Percentiles rank a stretch among this genome's conserved stretches.
These are phyloP conservation scores for Paramuricea clavata DNA, from an alignment of 92 coral and sea anemone genomes.

Conservation along the genomic window DNA sequence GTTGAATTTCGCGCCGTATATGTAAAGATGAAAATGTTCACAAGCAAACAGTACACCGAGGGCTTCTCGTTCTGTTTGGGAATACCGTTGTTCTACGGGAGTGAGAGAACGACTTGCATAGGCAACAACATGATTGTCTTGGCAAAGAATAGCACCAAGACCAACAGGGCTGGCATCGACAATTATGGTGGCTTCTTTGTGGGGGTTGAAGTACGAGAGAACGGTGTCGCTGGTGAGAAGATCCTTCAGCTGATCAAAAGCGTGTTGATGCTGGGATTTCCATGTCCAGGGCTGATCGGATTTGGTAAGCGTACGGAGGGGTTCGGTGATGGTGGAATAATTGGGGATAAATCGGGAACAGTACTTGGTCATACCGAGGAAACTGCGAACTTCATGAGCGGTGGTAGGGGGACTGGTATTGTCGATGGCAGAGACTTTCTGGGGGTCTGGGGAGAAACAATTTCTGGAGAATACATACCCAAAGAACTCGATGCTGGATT, in stretches of 20 bases:
- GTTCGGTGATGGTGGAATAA: slow-evolving; percentile 8
- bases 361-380: slow-evolving; percentile 41
- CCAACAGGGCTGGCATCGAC: slow-evolving; percentile 33
- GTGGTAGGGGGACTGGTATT: slow-evolving; percentile 42
- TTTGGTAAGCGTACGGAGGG: background rate
- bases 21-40: background rate
- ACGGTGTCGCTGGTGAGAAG: slow-evolving; percentile 17
- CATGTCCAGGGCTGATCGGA: slow-evolving; percentile 4
- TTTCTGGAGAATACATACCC: slow-evolving; percentile 41
- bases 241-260: background rate
- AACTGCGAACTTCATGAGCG: slow-evolving; percentile 49
- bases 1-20: background rate
- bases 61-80: slow-evolving; percentile 4
- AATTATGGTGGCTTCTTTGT: background rate
- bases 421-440: slow-evolving; percentile 41
- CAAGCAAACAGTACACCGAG: background rate
- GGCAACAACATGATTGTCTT: background rate
- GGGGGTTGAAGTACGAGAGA: slow-evolving; percentile 16
- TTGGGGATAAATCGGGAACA: slow-evolving; percentile 32
- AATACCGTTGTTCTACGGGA: background rate
- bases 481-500: slow-evolving; percentile 28
- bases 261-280: slow-evolving; percentile 11
- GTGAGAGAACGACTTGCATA: background rate
- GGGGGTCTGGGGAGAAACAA: slow-evolving; percentile 55
- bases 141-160: slow-evolving; percentile 31